phyloP scores from a whole-genome alignment of 2,797 vertebrate species.

The Cygnus olor region DNA sequence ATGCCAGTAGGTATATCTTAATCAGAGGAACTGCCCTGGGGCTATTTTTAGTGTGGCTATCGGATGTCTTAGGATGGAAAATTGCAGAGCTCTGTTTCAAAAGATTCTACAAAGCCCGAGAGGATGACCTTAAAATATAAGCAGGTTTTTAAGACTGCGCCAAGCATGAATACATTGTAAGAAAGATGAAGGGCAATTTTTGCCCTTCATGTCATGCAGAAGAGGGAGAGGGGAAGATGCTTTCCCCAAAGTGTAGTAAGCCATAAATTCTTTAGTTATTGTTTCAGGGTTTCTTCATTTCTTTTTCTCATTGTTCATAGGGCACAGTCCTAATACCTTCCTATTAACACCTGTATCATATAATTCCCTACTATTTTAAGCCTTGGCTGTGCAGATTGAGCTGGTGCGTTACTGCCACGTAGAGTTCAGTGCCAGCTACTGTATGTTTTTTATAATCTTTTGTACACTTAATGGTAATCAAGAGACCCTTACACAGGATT shows the following conservation, averaged over 20 bases:
- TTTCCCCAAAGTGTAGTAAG: background rate
- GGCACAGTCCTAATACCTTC: background rate
- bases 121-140: constrained; percentile 36
- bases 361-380: constrained; percentile 29
- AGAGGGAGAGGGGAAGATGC: background rate
- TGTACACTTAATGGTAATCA: background rate
- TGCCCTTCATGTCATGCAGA: background rate
- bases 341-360: constrained; percentile 9
- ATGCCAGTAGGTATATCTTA: constrained; percentile 62
- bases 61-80: constrained; percentile 58
- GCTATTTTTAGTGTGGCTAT: constrained; percentile 59
- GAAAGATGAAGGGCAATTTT: background rate
- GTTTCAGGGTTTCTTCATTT: background rate
- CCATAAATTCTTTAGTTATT: background rate
- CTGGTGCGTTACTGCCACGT: constrained; percentile 26
- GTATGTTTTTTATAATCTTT: background rate
- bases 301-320: background rate
- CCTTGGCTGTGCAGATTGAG: constrained; percentile 3
- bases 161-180: background rate
- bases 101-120: constrained; percentile 25
- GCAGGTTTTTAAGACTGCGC: background rate
- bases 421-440: constrained; percentile 55
- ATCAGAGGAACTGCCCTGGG: constrained; percentile 15
- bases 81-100: constrained; percentile 44
- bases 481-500: background rate